Base-by-base conservation (phyloP, 2,888 invertebrate genomes). In the Nephrotoma flavescens region DNA sequence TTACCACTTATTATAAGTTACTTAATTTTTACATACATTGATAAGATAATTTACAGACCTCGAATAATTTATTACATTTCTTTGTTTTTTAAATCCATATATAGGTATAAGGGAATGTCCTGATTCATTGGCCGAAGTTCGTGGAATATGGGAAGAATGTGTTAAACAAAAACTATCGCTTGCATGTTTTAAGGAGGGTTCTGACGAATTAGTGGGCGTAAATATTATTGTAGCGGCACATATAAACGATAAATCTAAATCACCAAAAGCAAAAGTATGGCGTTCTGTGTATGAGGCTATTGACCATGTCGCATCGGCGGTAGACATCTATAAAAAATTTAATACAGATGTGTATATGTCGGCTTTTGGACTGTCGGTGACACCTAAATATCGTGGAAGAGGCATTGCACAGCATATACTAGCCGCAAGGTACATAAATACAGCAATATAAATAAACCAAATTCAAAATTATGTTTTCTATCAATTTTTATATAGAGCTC, bases 291-390 rank as follows among this genome's bases (percentile, higher is more conserved):
- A 9, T 42, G 42, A 52, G 9, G 15, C 57, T 5, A 9, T 86
- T 6, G 15, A 31, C 1, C 52, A 47, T 42, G 92, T 93, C 1
- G 88, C 90, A 6, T 89, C 90, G 0, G 89, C 91, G 1, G 92
- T 92, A 52, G 91, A 93, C 88, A 88, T 93, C 6, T 93, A 91
- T 89, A 87, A 90, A 7, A 88, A 88, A 11, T 93, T 91, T 88
- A 89, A 89, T 0, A 92, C 93, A 5, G 91, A 92, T 45, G 89
- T 90, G 86, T 92, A 92, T 88, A 88, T 93, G 87, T 92, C 91
- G 0, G 93, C 93, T 0, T 92, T 92, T 87, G 93, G 93, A 0
- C 90, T 93, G 88, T 93, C 93, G 71, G 93, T 93, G 4, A 90
- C 90, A 41, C 92, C 92, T 0, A 88, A 90, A 6, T 93, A 92